phyloP scores from a whole-genome alignment of 2,888 invertebrate species.

The Drosophila putrida region DNA sequence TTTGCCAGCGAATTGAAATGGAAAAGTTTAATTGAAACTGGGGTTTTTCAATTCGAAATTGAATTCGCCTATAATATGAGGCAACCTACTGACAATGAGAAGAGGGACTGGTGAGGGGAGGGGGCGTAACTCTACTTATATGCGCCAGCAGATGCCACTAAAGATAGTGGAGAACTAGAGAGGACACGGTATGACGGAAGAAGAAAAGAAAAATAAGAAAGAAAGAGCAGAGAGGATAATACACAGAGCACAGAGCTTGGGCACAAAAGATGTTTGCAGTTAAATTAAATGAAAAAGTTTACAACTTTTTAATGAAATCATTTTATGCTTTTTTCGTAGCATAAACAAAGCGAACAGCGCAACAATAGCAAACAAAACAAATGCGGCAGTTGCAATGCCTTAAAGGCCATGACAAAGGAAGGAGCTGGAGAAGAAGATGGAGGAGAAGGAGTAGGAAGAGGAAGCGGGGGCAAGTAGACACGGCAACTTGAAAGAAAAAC shows the following conservation, averaged over 20 bases:
- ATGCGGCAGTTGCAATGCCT: slow-evolving; percentile 57
- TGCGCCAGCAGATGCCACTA: slow-evolving; percentile 37
- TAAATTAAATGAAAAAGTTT: slow-evolving; percentile 81
- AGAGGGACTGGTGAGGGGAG: neutral
- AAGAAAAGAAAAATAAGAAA: neutral
- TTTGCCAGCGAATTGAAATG: slow-evolving; percentile 56
- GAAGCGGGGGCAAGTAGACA: neutral
- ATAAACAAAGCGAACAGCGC: slow-evolving; percentile 71
- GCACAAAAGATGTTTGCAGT: slow-evolving; percentile 81
- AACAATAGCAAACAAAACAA: slow-evolving; percentile 65
- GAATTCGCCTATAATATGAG: slow-evolving; percentile 40
- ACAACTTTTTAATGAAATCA: slow-evolving; percentile 80
- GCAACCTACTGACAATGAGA: slow-evolving; percentile 16
- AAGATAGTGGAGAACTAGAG: slow-evolving; percentile 35
- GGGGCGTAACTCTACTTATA: slow-evolving; percentile 34
- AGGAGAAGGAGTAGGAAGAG: neutral
- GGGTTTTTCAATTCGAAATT: slow-evolving; percentile 48
- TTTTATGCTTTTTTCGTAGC: slow-evolving; percentile 72
- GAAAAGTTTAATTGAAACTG: slow-evolving; percentile 78
- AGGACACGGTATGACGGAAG: slow-evolving; percentile 4
- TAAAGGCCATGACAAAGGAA: neutral
- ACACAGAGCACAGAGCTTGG: slow-evolving; percentile 21
- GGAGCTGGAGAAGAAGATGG: neutral
- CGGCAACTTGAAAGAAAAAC: slow-evolving; percentile 58
- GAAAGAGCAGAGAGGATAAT: slow-evolving; percentile 32